Base-by-base conservation (phyloP, 1,140 invertebrate genomes). In the Dreissena rostriformis region DNA sequence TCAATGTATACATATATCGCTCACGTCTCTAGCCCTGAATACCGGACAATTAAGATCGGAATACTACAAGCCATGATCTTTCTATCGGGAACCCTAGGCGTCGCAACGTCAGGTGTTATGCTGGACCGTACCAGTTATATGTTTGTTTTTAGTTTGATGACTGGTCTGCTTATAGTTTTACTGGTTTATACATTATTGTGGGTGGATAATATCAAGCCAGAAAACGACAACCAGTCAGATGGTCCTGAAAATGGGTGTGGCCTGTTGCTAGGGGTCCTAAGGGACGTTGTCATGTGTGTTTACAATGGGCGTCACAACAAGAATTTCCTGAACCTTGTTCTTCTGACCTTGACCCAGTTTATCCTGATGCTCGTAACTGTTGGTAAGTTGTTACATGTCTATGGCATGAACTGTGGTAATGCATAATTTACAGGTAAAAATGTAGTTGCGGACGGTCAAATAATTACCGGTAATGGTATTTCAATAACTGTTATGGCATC, bases 1-100 rank as follows among this genome's bases (percentile, higher is more conserved):
- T 96, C 96, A 17, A 96, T 97, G 52, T 98, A 98, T 91, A 97
- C 97, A 91, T 98, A 97, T 88, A 96, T 98, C 61, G 96, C 96
- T 0, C 97, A 98, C 91, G 96, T 97, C 12, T 97, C 97, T 0
- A 96, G 96, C 10, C 95, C 96, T 73, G 96, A 97, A 91, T 96
- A 96, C 79, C 95, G 97, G 81, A 98, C 97, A 0, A 94, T 97
- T 17, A 92, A 97, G 78, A 97, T 98, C 85, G 97, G 97, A 19
- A 96, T 98, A 49, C 96, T 97, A 28, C 82, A 98, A 97, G 90
- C 94, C 2, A 94, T 94, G 94, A 91, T 92, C 4, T 94, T 94
- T 86, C 39, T 94, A 26, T 94, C 94, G 5, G 93, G 92, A 10
- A 93, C 93, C 0, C 52, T 94, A 22, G 94, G 94, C 10, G 93